A percentile compares a stretch with the other conserved stretches of the same genome.
Evolutionary conservation across 2,797 vertebrate species (phyloP).

Genomic region (Bradypodion ventrale): DNA sequence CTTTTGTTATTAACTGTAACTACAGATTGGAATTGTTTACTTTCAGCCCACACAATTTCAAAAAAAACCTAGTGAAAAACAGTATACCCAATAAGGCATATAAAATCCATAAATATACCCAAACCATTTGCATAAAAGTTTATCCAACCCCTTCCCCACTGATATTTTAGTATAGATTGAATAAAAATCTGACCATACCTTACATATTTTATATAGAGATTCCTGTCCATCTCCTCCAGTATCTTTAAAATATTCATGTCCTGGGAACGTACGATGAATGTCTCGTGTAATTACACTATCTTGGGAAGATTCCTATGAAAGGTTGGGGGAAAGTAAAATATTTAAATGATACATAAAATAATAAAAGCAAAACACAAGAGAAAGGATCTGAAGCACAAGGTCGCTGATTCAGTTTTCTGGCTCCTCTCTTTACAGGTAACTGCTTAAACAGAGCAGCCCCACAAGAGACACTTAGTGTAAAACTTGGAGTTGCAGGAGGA

Average conservation of each 20-base stretch:
- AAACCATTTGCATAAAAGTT: no score
- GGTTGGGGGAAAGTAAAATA: conserved; percentile 21
- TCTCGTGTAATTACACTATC: conserved; percentile 94
- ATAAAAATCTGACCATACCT: conserved; percentile 79
- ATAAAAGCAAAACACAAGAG: conserved; percentile 10
- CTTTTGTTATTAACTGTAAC: no score
- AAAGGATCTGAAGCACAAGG: no score
- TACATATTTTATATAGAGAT: conserved; percentile 97
- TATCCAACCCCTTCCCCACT: no score
- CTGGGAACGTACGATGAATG: conserved; percentile 96
- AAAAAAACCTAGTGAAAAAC: no score
- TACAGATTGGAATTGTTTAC: no score
- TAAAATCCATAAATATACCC: background rate
- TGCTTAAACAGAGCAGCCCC: no score
- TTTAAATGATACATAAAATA: conserved; percentile 35
- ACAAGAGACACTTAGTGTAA: no score
- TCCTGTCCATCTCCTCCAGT: conserved; percentile 95
- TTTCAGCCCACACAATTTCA: background rate
- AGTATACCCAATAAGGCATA: background rate
- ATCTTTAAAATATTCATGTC: conserved; percentile 98
- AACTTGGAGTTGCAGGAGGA: no score
- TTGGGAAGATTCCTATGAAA: conserved; percentile 88
- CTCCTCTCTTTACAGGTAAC: no score
- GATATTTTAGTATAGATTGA: background rate
- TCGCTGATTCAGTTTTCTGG: no score